Base-by-base conservation (phyloP, 2,797 vertebrate species). In the Adelosebastes latens region DNA sequence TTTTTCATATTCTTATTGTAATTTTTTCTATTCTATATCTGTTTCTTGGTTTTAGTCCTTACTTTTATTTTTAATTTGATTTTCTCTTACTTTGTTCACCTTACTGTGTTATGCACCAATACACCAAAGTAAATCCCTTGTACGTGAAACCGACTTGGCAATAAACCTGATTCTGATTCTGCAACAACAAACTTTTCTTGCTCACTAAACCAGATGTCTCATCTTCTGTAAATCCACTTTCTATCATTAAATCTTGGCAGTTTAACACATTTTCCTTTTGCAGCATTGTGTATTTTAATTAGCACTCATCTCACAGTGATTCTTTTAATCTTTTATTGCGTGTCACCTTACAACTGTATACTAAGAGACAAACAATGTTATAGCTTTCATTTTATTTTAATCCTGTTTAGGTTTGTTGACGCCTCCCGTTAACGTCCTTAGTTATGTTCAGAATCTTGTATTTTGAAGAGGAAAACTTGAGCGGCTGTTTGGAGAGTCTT, bases 401-500 rank as follows among this genome's bases (percentile, higher is more conserved):
- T 78, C 9, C 22, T 68, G 5, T 60, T 77, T 49, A 31, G 25
- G 24, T 53, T 66, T 66, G 56, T 46, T 65, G 29, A 62, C 63
- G 53, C 2, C 1, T 6, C 8, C 60, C 46, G 8, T 59, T 20
- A 34, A 20, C 3, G 7, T 74, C 29, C 14, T 64, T 59, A 22
- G n/a, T 16, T 68, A 53, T 39, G 27, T 63, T 74, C 27, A 61
- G 53, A 67, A 80, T 63, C 29, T n/a, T 61, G 25, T 80, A 25
- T 77, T 85, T 77, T 72, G 39, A 83, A 68, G 53, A 75, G 52
- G 20, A 82, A 78, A 78, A 60, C 27, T 72, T 66, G 49, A 77
- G 64, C 90, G 91, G 83, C 81, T 92, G 89, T 78, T 87, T 84
- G 71, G 31, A 79, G 52, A 68, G 64, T 70, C 69, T 65, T 79